phyloP scores from a whole-genome alignment of 2,113 vertebrate species.

The Labeo catla region DNA sequence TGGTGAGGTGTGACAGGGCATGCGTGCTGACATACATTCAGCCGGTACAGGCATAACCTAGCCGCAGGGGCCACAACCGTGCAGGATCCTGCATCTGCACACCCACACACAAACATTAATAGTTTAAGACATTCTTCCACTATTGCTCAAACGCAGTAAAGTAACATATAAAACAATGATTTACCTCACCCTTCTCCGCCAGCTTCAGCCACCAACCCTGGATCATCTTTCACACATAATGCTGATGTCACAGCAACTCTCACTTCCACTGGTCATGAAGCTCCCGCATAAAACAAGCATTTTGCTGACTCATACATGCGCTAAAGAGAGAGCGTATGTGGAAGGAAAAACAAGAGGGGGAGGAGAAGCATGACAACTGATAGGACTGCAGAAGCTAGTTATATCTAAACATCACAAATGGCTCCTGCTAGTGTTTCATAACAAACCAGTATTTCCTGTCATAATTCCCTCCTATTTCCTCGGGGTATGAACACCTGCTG shows the following conservation, averaged over 20 bases:
- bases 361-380: constrained; percentile 2
- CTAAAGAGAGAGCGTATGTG: constrained; percentile 45
- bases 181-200: neutral
- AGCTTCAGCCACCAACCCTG: neutral
- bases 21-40: neutral
- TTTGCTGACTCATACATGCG: constrained; percentile 46
- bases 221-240: constrained; percentile 30
- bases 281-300: neutral
- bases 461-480: neutral
- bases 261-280: constrained; percentile 2
- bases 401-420: neutral
- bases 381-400: neutral
- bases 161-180: neutral
- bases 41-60: neutral
- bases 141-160: neutral
- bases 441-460: neutral
- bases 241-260: neutral
- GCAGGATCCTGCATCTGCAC: neutral
- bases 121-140: neutral
- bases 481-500: neutral
- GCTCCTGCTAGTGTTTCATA: neutral
- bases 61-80: neutral
- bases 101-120: neutral
- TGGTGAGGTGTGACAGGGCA: neutral
- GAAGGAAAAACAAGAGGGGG: constrained; percentile 52